Base-by-base conservation (phyloP, 2,888 invertebrate genomes). In the Tachina lurida region DNA sequence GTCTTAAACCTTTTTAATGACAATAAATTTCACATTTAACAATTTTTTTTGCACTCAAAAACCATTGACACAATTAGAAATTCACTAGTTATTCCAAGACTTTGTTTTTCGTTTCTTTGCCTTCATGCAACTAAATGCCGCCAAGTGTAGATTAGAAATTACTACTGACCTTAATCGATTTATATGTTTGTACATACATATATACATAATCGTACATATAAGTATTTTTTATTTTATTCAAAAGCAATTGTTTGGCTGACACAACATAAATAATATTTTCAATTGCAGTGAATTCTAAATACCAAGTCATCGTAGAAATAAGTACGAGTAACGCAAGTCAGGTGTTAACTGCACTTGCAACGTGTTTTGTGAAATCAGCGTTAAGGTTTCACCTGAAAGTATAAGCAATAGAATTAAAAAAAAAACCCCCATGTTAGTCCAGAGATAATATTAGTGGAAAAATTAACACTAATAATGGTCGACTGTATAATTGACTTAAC, bases 91-190 rank as follows among this genome's bases (percentile, higher is more conserved):
- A 45, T 45, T 52, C 19, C 47, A 58, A 12, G 19, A 39, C 5
- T 45, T 58, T 52, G 3, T 54, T 68, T 62, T 60, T 43, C 1
- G 3, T n/a, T 49, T 39, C 17, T 74, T 49, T 60, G 41, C 5
- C 31, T 31, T 31, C 15, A 4, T 10, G 15, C 19, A 65, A 39
- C 45, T 15, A 58, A 60, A 74, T 49, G 56, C 41, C 62, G 60
- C 56, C 70, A 63, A 60, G 65, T 77, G 8, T 31, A 52, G 67
- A 73, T 81, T 77, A 77, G 73, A 85, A 81, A 85, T 77, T 73
- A 31, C 81, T 60, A 68, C 74, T 81, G 84, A 81, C 84, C 84
- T 73, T 81, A 84, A 85, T 85, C 81, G 84, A 81, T 74, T 67
- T 54, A 56, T 19, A 41, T 41, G 52, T 75, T 52, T 10, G 10